Base-by-base conservation (phyloP, 1,140 invertebrate species). In the Eumaeus atala region DNA sequence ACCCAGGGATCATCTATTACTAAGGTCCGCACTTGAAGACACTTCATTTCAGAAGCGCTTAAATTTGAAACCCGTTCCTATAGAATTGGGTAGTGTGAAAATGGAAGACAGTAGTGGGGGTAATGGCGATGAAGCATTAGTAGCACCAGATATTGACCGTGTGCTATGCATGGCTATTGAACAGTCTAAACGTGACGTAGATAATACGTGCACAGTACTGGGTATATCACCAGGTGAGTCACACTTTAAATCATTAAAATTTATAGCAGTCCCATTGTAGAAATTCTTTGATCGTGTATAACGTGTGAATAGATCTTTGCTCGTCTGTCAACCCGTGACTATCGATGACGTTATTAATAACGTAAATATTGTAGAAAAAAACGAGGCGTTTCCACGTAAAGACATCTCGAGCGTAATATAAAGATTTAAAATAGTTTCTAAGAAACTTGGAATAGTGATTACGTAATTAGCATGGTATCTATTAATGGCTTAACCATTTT, bases 161-260 rank as follows among this genome's bases (percentile, higher is more conserved):
- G 93, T 96, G 11, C 89, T 96, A 16, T 94, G 92, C 53, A 87
- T 96, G 72, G 95, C 95, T 6, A 94, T 96, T 63, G 94, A 96
- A 67, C 93, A 96, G 72, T 91, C 95, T 54, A 92, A 94, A 58
- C 92, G 93, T 66, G 95, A 96, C 74, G 94, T 96, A 34, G 92
- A 94, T 64, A 93, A 92, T 67, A 95, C 94, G 1, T 96, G 95
- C 75, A 91, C 91, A 3, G 91, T 94, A 53, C 90, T 96, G 61
- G 94, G 93, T 70, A 96, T 97, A 79, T 94, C 95, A 74, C 91
- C 93, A 84, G 95, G 95, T 96, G 85, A 92, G 91, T 81, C 70
- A 71, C 28, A 28, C 14, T 28, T 48, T 55, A n/a, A 48, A 3
- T 48, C 14, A 28, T 54, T 28, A 28, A 28, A 28, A 28, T 28